Evolutionary conservation across 2,888 invertebrate species (phyloP), one percentile per base, ranked within the genome.

Genomic region (Cryptocephalus moraei): DNA sequence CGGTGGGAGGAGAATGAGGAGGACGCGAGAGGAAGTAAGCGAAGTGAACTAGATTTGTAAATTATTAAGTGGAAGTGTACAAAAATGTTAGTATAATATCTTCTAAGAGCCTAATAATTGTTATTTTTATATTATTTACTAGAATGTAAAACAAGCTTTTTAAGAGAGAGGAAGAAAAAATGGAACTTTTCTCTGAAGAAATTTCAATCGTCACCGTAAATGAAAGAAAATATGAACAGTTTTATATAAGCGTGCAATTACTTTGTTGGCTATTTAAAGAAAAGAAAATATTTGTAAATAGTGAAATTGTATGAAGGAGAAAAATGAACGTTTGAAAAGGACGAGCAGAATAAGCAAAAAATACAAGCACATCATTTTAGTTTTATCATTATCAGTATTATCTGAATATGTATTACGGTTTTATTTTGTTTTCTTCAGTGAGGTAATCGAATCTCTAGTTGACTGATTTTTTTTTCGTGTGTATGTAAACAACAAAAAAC

Each of bases 51-150:
- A 51, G 22, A 22, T 22, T 53, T 62, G 66, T 67, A 68, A 67
- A 67, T 64, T 66, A 64, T 61, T 61, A 13, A 13, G 14, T 40
- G 61, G 63, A 67, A 66, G 64, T 69, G 69, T 69, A 70, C 68
- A 70, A 69, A 68, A 65, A 65, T 63, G 56, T 62, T 64, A 65
- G 62, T 60, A 59, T 55, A 57, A 61, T 64, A 65, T 41, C 51
- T 50, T 65, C 62, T 64, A 65, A 66, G 56, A 67, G 68, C 69
- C 68, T 68, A 68, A 22, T 22, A 22, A 68, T 70, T 70, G 69
- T 70, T 70, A 70, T 70, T 70, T 70, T 70, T 70, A 69, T 70
- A 70, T 70, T 62, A 63, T 62, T 63, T 62, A 59, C 56, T 67
- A 66, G 33, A 34, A 65, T 63, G 62, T 64, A 65, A 65, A 43